Percentiles rank a stretch among this genome's conserved stretches.
phyloP scores from a whole-genome alignment of 2,797 vertebrate genomes.

The Cossypha dichroa region DNA sequence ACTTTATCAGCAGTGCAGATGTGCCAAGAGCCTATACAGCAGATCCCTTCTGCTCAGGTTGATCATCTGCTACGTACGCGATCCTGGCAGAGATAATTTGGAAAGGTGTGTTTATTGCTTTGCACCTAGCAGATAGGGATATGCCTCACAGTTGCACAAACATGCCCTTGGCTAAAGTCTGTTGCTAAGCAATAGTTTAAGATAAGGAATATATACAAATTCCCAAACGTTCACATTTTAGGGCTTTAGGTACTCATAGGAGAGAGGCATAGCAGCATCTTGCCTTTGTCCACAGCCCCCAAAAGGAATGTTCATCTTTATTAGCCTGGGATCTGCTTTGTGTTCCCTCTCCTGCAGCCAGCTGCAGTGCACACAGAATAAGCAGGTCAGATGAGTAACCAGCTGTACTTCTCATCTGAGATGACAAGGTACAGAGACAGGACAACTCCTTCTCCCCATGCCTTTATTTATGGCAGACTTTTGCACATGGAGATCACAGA shows the following conservation, averaged over 20 bases:
- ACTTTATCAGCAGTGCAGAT: background rate
- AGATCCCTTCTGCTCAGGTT: background rate
- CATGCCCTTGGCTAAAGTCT: conserved; percentile 40
- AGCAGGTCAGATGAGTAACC: background rate
- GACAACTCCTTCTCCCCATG: background rate
- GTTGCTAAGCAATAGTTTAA: conserved; percentile 49
- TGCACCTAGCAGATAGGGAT: background rate
- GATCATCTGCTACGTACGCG: background rate
- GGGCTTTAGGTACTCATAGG: background rate
- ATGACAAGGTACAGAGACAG: background rate
- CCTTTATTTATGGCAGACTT: background rate
- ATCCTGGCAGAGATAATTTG: background rate
- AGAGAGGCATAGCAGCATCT: background rate
- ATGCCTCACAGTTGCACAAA: conserved; percentile 9
- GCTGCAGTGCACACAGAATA: background rate
- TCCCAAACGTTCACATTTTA: background rate
- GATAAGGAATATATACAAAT: conserved; percentile 10
- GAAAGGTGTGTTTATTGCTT: conserved; percentile 42
- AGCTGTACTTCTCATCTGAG: background rate
- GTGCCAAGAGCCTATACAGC: background rate
- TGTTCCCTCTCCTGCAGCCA: background rate
- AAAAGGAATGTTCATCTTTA: background rate
- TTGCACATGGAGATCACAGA: background rate
- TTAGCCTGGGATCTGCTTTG: background rate
- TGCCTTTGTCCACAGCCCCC: background rate